Percentiles rank a stretch among this genome's conserved stretches.
Conservation (phyloP, 2,888 invertebrate species). For the Acrocyrtus sp. region DNA sequence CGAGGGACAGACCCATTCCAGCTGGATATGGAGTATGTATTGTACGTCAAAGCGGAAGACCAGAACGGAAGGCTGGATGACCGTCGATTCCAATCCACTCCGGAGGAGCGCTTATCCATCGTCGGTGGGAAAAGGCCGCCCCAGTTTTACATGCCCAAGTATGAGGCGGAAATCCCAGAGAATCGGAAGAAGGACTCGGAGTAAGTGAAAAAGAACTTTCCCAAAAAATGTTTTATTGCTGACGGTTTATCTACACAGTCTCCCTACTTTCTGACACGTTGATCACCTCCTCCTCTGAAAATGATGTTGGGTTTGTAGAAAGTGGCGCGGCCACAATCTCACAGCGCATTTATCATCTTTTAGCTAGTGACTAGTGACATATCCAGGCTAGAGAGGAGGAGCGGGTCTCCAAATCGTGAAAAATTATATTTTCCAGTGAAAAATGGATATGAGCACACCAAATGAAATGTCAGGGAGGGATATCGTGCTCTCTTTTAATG, state of each 20-base stretch:
- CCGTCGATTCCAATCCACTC: constrained; percentile 87
- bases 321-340: no score
- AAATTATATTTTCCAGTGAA: no score
- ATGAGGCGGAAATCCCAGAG: constrained; percentile 95
- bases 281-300: no score
- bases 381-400: no score
- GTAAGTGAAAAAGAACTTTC: constrained; percentile 73
- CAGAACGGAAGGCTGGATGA: constrained; percentile 94
- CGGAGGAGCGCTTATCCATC: constrained; percentile 90
- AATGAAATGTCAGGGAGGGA: no score
- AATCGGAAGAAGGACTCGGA: constrained; percentile 97
- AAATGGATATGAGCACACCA: no score
- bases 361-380: no score
- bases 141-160: constrained; percentile 95
- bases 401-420: no score
- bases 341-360: no score
- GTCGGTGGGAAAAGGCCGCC: constrained; percentile 98
- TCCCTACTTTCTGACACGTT: no score
- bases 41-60: constrained; percentile 96
- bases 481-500: no score
- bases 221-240: not conserved
- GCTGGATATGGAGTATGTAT: constrained; percentile 94
- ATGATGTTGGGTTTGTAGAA: no score
- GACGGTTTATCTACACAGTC: not conserved
- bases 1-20: constrained; percentile 92